phyloP scores from a whole-genome alignment of 2,113 vertebrate genomes.

The Neotragus pygmaeus region DNA sequence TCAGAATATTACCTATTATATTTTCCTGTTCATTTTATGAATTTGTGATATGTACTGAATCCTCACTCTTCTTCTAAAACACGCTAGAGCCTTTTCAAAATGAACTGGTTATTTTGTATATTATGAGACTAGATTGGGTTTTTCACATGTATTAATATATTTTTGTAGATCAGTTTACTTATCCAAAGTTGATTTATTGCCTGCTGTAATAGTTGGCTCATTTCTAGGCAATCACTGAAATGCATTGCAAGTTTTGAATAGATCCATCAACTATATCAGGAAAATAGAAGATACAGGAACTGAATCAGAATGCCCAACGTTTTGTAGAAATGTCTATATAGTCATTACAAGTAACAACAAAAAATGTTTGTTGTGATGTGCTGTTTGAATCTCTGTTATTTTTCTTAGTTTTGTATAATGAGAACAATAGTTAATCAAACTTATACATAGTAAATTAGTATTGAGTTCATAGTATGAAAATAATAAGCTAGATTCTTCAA shows the following conservation, averaged over 20 bases:
- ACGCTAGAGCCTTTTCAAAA: not conserved
- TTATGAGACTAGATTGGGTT: not conserved
- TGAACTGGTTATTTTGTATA: not conserved
- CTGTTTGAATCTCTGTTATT: not conserved
- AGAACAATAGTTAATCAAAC: not conserved
- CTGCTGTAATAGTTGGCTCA: not conserved
- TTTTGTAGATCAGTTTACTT: not conserved
- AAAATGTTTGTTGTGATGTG: not conserved
- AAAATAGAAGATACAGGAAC: not conserved
- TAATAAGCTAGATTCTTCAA: not conserved
- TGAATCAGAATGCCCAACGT: not conserved
- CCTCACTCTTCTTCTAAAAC: not conserved
- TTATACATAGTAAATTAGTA: not conserved
- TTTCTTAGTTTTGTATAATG: not conserved
- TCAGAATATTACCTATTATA: not conserved
- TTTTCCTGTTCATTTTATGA: not conserved
- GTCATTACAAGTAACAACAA: not conserved
- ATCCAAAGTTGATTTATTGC: not conserved
- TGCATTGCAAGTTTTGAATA: not conserved
- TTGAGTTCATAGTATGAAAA: not conserved
- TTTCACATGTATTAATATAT: not conserved
- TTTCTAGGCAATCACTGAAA: not conserved
- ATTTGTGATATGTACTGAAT: not conserved
- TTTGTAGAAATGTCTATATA: not conserved
- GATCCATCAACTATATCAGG: not conserved